Evolutionary conservation across 1,140 invertebrate genomes (phyloP), one percentile per base, ranked within the genome.

Genomic region (Meloidogyne exigua): DNA sequence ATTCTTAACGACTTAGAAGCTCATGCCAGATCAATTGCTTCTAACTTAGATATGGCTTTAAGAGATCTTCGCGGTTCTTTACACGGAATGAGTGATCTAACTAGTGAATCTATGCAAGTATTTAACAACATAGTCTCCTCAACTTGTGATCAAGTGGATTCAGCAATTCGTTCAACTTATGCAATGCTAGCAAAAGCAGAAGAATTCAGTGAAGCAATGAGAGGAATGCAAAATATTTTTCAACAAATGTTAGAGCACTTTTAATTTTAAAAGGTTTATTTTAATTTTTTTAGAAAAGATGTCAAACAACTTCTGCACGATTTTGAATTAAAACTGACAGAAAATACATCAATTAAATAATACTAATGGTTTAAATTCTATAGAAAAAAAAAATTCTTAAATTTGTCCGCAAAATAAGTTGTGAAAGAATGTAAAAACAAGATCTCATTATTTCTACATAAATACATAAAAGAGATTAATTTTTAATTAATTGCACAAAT

Each of bases 21-120:
- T 4, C 82, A 81, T 36, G 81, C 80, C 12, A 80, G 71, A 15
- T 77, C 80, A 39, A 81, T 81, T 57, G 77, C 80, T n/a, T 81
- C 81, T 13, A 80, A 82, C 44, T 44, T 81, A 25, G 80, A 81
- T 36, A 81, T 81, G 80, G 78, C 77, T 26, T 65, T 81, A 36
- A 71, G 80, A 64, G 80, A 81, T 73, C 63, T 81, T 18, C 39
- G 80, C 67, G 80, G 80, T n/a, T 80, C 81, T 15, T 42, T 81
- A 18, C 80, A 71, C 18, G 80, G 80, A 23, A 78, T 81, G 69
- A 81, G 78, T 23, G 80, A 81, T 39, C 62, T 81, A 32, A 84
- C 80, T 3, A 15, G 83, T 4, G 80, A 81, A 68, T 72, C 81
- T 11, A 75, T 68, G 23, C 82, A 81, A 62, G 78, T 80, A 18